These are phyloP conservation scores for Oryzias javanicus DNA, from an alignment of 2,113 vertebrate species.

Conservation along the genomic window DNA sequence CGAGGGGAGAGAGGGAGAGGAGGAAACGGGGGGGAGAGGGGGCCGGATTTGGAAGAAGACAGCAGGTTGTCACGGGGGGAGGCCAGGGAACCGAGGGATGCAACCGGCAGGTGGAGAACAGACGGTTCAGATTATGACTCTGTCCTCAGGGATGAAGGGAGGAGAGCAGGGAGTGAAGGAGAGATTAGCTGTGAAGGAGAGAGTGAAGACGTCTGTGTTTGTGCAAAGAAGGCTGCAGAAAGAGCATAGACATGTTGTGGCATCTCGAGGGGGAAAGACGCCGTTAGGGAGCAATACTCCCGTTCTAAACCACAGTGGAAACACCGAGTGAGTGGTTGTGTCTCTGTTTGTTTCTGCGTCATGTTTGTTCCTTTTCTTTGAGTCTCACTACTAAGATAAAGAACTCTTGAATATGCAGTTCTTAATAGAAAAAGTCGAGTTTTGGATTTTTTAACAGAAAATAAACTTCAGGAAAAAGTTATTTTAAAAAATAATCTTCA, in stretches of 20 bases:
- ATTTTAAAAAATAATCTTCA: no score
- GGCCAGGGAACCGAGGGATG: conserved; percentile 44
- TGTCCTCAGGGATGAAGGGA: conserved; percentile 61
- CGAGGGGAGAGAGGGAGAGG: conserved; percentile 34
- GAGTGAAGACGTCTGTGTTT: conserved; percentile 38
- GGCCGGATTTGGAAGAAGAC: conserved; percentile 23
- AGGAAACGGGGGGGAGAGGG: conserved; percentile 13
- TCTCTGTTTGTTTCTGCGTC: conserved; percentile 36
- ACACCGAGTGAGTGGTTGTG: conserved; percentile 47
- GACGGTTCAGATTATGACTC: conserved; percentile 68
- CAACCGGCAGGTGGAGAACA: conserved; percentile 71
- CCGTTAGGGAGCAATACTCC: conserved; percentile 55
- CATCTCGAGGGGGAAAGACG: conserved; percentile 49
- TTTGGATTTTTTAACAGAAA: no score
- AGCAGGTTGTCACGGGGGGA: conserved; percentile 33
- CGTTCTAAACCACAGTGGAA: conserved; percentile 57
- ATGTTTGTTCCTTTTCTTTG: conserved; percentile 21
- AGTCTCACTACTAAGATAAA: not conserved
- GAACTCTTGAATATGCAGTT: no score
- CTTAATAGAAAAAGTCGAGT: no score
- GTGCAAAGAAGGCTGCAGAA: conserved; percentile 26
- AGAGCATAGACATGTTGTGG: conserved; percentile 71
- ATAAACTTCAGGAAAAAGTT: no score
- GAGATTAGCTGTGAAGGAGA: conserved; percentile 51
- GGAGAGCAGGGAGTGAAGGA: conserved; percentile 24